Evolutionary conservation across 2,113 vertebrate genomes (phyloP), one percentile per base, ranked within the genome.

Genomic region (Callorhinus ursinus): DNA sequence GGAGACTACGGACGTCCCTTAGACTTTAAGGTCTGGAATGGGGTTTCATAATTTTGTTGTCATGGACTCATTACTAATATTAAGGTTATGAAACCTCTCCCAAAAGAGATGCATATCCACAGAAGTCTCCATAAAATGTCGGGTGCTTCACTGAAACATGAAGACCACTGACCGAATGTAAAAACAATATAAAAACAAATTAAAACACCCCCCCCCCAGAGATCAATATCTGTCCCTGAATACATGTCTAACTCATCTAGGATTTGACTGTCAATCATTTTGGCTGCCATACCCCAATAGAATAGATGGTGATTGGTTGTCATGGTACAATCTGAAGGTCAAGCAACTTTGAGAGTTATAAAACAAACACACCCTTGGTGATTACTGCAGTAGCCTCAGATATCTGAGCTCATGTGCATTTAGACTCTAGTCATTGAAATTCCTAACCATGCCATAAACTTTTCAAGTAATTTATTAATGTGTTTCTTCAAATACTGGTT

Each of bases 391-490:
- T 53, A 86, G 6, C 8, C 39, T 84, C 46, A 65, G 42, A 11
- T 89, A 19, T 71, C 57, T 92, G 74, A 65, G 49, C n/a, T 90
- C 21, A 1, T 93, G 26, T 79, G 21, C 46, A 15, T 81, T 81
- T 79, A 76, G 4, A 14, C 10, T 82, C 15, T 42, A 31, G 21
- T 80, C 16, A 81, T 0, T 96, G 42, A 95, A 93, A 81, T 85
- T 88, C 16, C 72, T 95, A 95, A 31, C 39, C 22, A 63, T n/a
- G 10, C 18, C 39, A 93, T 31, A 93, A 77, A 76, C 11, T 46
- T 85, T 96, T 91, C 18, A 81, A 59, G 21, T 91, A 22, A 83
- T 79, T 91, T 96, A 92, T 82, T 82, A 83, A 88, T 79, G 14
- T 74, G 42, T 36, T 65, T 93, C 55, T 93, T 95, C 33, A 42